phyloP scores from a whole-genome alignment of 1,140 invertebrate species.

The Argopecten irradians region DNA sequence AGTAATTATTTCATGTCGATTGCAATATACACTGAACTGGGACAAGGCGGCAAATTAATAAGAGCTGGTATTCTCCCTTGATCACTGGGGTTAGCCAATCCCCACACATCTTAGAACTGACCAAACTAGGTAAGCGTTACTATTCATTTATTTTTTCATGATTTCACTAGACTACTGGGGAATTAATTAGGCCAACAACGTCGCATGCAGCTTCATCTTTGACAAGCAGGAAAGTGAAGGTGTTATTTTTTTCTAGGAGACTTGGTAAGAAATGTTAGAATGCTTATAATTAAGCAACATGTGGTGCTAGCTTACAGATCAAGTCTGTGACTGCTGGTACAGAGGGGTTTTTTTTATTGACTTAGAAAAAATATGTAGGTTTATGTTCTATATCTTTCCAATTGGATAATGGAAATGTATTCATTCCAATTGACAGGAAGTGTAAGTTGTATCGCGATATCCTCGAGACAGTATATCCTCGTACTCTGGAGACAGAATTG shows the following conservation, averaged over 20 bases:
- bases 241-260: not conserved
- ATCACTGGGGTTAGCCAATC: constrained; percentile 15
- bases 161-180: not conserved
- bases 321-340: not conserved
- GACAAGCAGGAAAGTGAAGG: constrained; percentile 5
- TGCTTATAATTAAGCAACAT: not conserved
- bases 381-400: not conserved
- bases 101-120: constrained; percentile 8
- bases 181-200: not conserved
- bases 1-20: constrained; percentile 18
- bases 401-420: not conserved
- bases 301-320: not conserved
- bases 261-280: constrained; percentile 14
- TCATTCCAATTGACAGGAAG: not conserved
- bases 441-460: not conserved
- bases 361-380: not conserved
- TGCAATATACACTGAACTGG: constrained; percentile 16
- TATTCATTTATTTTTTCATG: not conserved
- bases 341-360: constrained; percentile 1
- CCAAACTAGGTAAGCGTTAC: constrained; percentile 20
- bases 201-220: not conserved
- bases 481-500: constrained; percentile 3
- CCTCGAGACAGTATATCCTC: not conserved
- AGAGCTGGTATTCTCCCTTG: not conserved
- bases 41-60: constrained; percentile 21